phyloP scores from a whole-genome alignment of 2,888 invertebrate genomes.

The Tachina grossa region DNA sequence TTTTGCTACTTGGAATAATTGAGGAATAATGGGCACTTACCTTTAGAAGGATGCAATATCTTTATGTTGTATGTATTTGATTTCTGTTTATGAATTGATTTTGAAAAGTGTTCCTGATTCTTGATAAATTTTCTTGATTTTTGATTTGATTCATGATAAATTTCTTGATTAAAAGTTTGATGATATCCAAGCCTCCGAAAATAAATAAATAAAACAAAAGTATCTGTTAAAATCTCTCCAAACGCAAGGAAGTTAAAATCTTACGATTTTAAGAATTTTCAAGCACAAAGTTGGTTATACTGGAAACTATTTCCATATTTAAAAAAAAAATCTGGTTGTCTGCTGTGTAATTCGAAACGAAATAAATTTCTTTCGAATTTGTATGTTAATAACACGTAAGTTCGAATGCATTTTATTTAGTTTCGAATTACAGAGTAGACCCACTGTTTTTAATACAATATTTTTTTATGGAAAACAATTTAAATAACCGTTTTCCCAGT shows the following conservation, averaged over 20 bases:
- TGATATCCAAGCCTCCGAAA: background rate
- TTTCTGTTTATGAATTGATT: background rate
- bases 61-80: background rate
- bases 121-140: slow-evolving; percentile 1
- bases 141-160: slow-evolving; percentile 3
- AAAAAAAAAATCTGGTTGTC: too few species aligned
- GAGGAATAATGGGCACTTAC: background rate
- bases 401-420: too few species aligned
- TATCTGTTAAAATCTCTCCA: background rate
- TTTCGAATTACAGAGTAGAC: too few species aligned
- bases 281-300: background rate
- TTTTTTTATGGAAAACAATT: background rate
- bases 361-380: too few species aligned
- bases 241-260: background rate
- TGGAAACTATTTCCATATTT: background rate
- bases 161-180: background rate
- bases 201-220: background rate
- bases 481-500: too few species aligned
- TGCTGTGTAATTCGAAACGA: too few species aligned
- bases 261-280: background rate
- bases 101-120: slow-evolving; percentile 15
- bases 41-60: background rate
- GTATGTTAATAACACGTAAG: too few species aligned
- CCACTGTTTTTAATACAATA: background rate
- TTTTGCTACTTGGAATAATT: background rate